These are phyloP conservation scores for Liparis tanakae DNA, from an alignment of 2,797 vertebrate species.

Conservation along the genomic window DNA sequence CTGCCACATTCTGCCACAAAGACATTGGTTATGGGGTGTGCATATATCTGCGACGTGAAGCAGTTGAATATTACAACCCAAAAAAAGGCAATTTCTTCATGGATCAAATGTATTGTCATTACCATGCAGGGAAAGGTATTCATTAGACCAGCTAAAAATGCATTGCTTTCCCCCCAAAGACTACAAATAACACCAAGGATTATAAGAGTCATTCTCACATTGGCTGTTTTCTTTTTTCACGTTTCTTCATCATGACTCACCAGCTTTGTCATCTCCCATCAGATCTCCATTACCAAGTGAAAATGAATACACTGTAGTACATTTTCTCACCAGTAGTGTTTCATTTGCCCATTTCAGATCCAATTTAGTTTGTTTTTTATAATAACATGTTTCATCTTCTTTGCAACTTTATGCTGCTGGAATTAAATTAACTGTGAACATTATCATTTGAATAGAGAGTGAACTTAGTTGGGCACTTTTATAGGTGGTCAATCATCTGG, in stretches of 20 bases:
- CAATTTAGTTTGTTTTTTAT: slow-evolving; percentile 25
- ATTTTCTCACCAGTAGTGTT: slow-evolving; percentile 22
- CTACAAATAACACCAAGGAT: slow-evolving; percentile 4
- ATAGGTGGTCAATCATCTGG: slow-evolving; percentile 44
- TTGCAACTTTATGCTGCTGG: slow-evolving; percentile 24
- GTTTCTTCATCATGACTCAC: slow-evolving; percentile 33
- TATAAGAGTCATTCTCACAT: neutral
- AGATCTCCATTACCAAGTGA: slow-evolving; percentile 17
- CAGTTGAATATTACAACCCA: slow-evolving; percentile 16
- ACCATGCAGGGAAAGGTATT: neutral
- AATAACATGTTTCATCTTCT: slow-evolving; percentile 29
- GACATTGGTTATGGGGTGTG: slow-evolving; percentile 1
- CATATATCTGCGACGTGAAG: slow-evolving; percentile 16
- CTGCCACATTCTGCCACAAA: slow-evolving; percentile 3
- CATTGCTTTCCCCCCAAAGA: neutral
- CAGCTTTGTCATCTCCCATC: neutral
- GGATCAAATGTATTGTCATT: neutral
- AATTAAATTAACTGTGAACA: slow-evolving; percentile 53
- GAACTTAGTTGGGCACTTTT: slow-evolving; percentile 45
- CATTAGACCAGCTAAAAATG: slow-evolving; percentile 24
- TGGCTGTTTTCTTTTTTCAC: slow-evolving; percentile 7
- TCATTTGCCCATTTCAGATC: slow-evolving; percentile 22
- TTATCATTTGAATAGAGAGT: slow-evolving; percentile 46
- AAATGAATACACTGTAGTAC: slow-evolving; percentile 15
- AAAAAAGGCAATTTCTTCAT: slow-evolving; percentile 9